Percentiles rank a stretch among this genome's conserved stretches.
These are phyloP conservation scores for Drosophila insularis DNA, from an alignment of 1,140 invertebrate genomes.

Conservation along the genomic window DNA sequence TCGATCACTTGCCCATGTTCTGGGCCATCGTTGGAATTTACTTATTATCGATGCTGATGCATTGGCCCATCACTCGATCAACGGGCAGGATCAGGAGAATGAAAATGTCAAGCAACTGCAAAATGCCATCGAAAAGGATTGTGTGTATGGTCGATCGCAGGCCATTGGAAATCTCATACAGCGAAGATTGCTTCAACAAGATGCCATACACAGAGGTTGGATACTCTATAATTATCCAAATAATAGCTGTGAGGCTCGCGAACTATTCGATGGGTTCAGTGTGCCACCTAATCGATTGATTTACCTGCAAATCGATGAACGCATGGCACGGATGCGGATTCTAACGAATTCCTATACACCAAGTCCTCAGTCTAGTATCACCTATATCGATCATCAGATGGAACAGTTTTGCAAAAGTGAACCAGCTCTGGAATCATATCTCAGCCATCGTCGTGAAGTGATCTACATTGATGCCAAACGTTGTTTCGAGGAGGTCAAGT, in stretches of 20 bases:
- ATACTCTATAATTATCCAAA: conserved; percentile 71
- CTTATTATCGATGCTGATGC: conserved; percentile 68
- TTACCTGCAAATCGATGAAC: conserved; percentile 65
- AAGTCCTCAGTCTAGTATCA: conserved; percentile 50
- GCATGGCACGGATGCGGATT: conserved; percentile 51
- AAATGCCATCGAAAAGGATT: conserved; percentile 43
- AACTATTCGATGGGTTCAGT: conserved; percentile 67
- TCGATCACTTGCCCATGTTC: conserved; percentile 52
- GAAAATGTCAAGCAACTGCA: conserved; percentile 37
- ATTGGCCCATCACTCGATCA: conserved; percentile 61
- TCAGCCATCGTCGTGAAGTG: conserved; percentile 66
- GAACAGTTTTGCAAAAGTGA: conserved; percentile 62
- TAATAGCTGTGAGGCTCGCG: conserved; percentile 60
- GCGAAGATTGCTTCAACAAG: conserved; percentile 51
- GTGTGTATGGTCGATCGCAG: conserved; percentile 46
- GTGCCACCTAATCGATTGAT: conserved; percentile 71
- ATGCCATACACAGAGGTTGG: conserved; percentile 70
- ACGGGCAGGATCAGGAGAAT: conserved; percentile 17
- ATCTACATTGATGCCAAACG: conserved; percentile 64
- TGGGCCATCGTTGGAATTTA: conserved; percentile 66
- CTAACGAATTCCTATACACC: conserved; percentile 42
- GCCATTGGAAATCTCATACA: conserved; percentile 58
- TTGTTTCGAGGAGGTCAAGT: conserved; percentile 72
- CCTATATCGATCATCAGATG: conserved; percentile 70
- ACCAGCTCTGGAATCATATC: conserved; percentile 51